Base-by-base conservation (phyloP, 2,113 vertebrate genomes). In the Hystrix cristata region DNA sequence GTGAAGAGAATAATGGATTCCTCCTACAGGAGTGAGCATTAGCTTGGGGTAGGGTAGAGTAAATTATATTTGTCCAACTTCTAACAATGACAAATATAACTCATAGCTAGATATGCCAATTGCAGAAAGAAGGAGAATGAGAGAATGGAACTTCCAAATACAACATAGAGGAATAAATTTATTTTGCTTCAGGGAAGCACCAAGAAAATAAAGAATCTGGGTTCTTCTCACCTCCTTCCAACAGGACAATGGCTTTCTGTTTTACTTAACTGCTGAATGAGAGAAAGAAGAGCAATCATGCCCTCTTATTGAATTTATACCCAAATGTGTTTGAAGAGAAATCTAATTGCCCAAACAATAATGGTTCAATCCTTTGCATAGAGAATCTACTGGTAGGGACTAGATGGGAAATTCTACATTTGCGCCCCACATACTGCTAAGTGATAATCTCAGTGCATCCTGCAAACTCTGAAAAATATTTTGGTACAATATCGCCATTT, bases 21-120 rank as follows among this genome's bases (percentile, higher is more conserved):
- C 18, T 78, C 18, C 48, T 80, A 48, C 57, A 85, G 62, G 27
- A 95, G 90, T 53, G 31, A 92, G 7, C 51, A 95, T 51, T 84
- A 74, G 51, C 16, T 89, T 83, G 31, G 13, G 10, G 15, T 92
- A 10, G 19, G 1, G 18, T 59, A 5, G 16, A 55, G 16, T 69
- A 85, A 92, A 90, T 92, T 55, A 57, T 80, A 87, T 38, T 94
- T 80, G 15, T 16, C 23, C 34, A 43, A 9, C 10, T 96, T 90
- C 48, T 90, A 89, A 86, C 7, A 46, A 48, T 83, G 38, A 83
- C 12, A 95, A 89, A 51, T 48, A 87, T n/a, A 95, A 95, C 87
- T 82, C 13, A 64, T 62, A 53, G 25, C n/a, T 48, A 83, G 46
- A 80, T 67, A 10, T 64, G 82, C 5, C 57, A 76, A 48, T 53